phyloP scores from a whole-genome alignment of 1,140 invertebrate genomes.

The Diorhabda carinulata region DNA sequence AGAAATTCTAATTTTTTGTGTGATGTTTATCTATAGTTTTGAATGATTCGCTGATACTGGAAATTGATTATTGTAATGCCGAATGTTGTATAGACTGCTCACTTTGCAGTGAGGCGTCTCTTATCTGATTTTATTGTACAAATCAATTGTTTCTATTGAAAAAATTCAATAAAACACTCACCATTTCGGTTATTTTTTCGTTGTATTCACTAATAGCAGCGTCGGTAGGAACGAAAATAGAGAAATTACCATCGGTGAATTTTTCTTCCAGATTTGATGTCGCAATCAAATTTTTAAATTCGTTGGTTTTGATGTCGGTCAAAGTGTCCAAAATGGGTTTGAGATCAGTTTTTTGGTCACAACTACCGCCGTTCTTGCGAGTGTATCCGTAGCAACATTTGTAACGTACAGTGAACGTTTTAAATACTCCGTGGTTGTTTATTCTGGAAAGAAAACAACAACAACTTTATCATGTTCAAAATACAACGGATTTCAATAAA shows the following conservation, averaged over 20 bases:
- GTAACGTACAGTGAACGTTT: slow-evolving; percentile 55
- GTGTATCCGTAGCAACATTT: slow-evolving; percentile 60
- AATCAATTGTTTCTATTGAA: neutral
- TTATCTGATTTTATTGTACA: too few relatives aligned
- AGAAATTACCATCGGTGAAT: slow-evolving; percentile 49
- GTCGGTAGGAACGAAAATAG: slow-evolving; percentile 57
- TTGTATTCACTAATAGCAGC: slow-evolving; percentile 52
- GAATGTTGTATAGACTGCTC: too few relatives aligned
- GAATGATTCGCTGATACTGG: too few relatives aligned
- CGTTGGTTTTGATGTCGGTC: slow-evolving; percentile 51
- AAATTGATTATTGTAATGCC: too few relatives aligned
- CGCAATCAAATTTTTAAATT: slow-evolving; percentile 53
- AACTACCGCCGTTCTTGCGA: slow-evolving; percentile 48
- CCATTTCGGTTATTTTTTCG: slow-evolving; percentile 46
- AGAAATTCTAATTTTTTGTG: too few relatives aligned
- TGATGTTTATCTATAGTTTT: too few relatives aligned
- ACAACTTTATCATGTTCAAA: too few relatives aligned
- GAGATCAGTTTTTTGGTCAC: slow-evolving; percentile 53
- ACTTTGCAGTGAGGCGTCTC: too few relatives aligned
- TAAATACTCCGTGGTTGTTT: slow-evolving; percentile 55
- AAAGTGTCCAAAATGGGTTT: slow-evolving; percentile 53
- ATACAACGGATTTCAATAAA: too few relatives aligned
- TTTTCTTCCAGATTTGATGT: slow-evolving; percentile 48
- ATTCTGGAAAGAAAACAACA: slow-evolving; percentile 44
- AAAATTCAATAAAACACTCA: slow-evolving; percentile 30